A percentile compares a stretch with the other conserved stretches of the same genome.
These are phyloP conservation scores for Caenorhabditis parvicauda DNA, from an alignment of 2,888 invertebrate species.

Conservation along the genomic window DNA sequence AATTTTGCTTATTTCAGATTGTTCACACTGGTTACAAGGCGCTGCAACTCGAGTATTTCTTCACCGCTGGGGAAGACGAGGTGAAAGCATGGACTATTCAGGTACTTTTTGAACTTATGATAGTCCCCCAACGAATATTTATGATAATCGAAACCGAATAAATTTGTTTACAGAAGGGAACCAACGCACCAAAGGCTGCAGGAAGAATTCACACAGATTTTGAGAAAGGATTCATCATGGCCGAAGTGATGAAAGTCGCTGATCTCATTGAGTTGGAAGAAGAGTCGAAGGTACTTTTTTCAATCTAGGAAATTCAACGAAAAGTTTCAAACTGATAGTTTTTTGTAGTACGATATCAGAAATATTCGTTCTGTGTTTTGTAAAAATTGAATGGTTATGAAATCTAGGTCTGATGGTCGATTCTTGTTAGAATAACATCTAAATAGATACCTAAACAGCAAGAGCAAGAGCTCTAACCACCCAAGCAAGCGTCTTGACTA, in stretches of 20 bases:
- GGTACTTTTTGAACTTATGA: slow-evolving; percentile 66
- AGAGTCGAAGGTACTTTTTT: slow-evolving; percentile 79
- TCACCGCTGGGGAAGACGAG: slow-evolving; percentile 90
- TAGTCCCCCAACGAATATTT: not conserved
- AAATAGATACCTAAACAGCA: too few relatives aligned
- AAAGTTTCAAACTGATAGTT: too few relatives aligned
- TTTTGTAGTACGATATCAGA: too few relatives aligned
- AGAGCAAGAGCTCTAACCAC: too few relatives aligned
- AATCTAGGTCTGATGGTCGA: too few relatives aligned
- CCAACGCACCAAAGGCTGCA: slow-evolving; percentile 97
- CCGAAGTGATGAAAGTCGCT: slow-evolving; percentile 85
- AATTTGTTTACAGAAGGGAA: slow-evolving; percentile 77
- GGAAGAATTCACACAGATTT: slow-evolving; percentile 98
- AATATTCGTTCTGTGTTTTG: not conserved
- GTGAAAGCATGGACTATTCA: slow-evolving; percentile 99
- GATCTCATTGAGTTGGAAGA: slow-evolving; percentile 95
- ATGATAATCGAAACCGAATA: not conserved
- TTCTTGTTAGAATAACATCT: too few relatives aligned
- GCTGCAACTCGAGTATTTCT: slow-evolving; percentile 93
- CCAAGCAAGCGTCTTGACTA: too few relatives aligned
- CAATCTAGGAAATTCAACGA: too few relatives aligned
- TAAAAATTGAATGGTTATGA: too few relatives aligned
- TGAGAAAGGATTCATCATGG: slow-evolving; percentile 91
- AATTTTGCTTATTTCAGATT: slow-evolving; percentile 82
- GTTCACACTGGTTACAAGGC: slow-evolving; percentile 95